Percentiles rank a stretch among this genome's conserved stretches.
Conservation (phyloP, 2,113 vertebrate genomes). For the Polypterus senegalus region DNA sequence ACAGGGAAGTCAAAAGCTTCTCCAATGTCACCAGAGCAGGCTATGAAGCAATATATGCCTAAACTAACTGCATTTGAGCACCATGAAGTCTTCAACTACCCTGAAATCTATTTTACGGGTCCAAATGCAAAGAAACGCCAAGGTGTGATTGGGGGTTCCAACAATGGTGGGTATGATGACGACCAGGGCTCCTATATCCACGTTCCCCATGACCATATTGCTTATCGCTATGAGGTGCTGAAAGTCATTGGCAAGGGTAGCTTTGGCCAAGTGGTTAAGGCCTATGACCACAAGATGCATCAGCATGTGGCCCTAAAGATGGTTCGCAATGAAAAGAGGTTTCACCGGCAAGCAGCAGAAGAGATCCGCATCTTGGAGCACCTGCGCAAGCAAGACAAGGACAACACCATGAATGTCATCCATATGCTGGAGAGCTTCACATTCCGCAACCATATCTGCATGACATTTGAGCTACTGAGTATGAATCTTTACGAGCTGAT, state of each 20-base stretch:
- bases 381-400: conserved; percentile 91
- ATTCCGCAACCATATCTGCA: conserved; percentile 97
- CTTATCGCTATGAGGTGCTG: conserved; percentile 90
- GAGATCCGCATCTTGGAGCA: conserved; percentile 96
- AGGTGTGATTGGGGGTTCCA: conserved; percentile 80
- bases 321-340: conserved; percentile 97
- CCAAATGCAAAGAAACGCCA: conserved; percentile 88
- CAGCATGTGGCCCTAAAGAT: conserved; percentile 92
- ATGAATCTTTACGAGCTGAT: conserved; percentile 98
- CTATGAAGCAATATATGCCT: conserved; percentile 94
- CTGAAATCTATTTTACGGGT: conserved; percentile 85
- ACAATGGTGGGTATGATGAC: conserved; percentile 88
- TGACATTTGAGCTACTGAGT: conserved; percentile 96
- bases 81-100: conserved; percentile 84
- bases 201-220: conserved; percentile 86
- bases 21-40: conserved; percentile 71
- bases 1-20: conserved; percentile 58
- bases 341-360: conserved; percentile 92
- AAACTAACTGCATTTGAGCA: conserved; percentile 87
- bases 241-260: conserved; percentile 97
- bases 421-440: conserved; percentile 98
- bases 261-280: conserved; percentile 96
- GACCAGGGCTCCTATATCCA: conserved; percentile 96
- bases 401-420: conserved; percentile 93
- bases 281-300: conserved; percentile 88